Evolutionary conservation across 2,888 invertebrate species (phyloP).

Genomic region (Sericinus montela): DNA sequence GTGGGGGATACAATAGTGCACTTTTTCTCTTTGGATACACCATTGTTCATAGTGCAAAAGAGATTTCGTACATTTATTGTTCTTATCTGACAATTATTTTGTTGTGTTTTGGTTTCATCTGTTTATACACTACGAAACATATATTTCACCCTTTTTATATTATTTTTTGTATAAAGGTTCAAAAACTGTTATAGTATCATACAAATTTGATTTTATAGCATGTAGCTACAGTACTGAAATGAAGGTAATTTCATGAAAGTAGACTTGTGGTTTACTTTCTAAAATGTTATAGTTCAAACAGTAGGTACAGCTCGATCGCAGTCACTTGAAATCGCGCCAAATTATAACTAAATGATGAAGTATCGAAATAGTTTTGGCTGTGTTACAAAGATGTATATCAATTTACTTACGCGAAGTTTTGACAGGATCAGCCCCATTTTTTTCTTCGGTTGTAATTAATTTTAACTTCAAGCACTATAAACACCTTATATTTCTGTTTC

Average conservation of each 20-base stretch:
- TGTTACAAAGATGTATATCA: conserved; percentile 40
- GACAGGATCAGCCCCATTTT: conserved; percentile 83
- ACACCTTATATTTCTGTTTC: conserved; percentile 42
- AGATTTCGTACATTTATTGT: no score
- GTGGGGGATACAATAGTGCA: no score
- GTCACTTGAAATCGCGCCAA: conserved; percentile 68
- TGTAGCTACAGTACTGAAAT: not conserved
- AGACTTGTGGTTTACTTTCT: conserved; percentile 6
- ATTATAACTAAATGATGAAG: conserved; percentile 38
- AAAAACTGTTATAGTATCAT: no score
- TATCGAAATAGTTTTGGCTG: conserved; percentile 67
- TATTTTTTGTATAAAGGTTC: no score
- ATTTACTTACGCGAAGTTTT: conserved; percentile 83
- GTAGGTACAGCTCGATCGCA: conserved; percentile 49
- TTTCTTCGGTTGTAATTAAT: conserved; percentile 26
- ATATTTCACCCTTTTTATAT: no score
- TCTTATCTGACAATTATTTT: no score
- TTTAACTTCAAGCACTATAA: conserved; percentile 34
- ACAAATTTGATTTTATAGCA: no score
- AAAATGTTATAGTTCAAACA: not conserved
- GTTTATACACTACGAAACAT: no score
- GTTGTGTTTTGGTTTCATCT: no score
- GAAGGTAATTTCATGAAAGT: conserved; percentile 14
- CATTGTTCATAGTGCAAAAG: no score
- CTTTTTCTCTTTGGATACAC: no score